Conservation (phyloP, 2,113 vertebrate genomes). For the Protobothrops mucrosquamatus region DNA sequence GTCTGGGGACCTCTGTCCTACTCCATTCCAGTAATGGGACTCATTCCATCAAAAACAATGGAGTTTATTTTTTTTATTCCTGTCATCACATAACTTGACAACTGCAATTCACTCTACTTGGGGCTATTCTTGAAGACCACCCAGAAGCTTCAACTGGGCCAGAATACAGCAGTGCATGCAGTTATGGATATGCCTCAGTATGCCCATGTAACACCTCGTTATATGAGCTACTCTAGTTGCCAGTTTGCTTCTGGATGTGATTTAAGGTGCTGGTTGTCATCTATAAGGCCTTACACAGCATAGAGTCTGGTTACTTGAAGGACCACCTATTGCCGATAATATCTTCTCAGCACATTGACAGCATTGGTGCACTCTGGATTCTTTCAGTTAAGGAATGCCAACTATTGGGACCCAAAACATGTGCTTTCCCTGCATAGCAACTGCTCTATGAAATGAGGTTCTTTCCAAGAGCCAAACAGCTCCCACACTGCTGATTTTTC, state of each 20-base stretch:
- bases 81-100: too few species aligned
- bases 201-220: background rate
- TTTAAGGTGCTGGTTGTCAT: background rate
- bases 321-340: background rate
- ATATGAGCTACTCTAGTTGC: background rate
- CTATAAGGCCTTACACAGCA: background rate
- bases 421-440: too few species aligned
- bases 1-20: too few species aligned
- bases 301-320: background rate
- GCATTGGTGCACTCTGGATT: background rate
- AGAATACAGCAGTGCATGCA: background rate
- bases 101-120: background rate
- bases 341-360: background rate
- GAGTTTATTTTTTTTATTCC: too few species aligned
- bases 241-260: background rate
- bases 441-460: too few species aligned
- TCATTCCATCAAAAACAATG: too few species aligned
- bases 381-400: background rate
- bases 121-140: background rate
- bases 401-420: background rate
- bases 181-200: background rate
- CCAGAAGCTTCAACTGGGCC: background rate
- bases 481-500: too few species aligned
- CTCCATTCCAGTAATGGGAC: too few species aligned
- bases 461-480: too few species aligned